Evolutionary conservation across 2,888 invertebrate species (phyloP).

Genomic region (Troilus luridus): DNA sequence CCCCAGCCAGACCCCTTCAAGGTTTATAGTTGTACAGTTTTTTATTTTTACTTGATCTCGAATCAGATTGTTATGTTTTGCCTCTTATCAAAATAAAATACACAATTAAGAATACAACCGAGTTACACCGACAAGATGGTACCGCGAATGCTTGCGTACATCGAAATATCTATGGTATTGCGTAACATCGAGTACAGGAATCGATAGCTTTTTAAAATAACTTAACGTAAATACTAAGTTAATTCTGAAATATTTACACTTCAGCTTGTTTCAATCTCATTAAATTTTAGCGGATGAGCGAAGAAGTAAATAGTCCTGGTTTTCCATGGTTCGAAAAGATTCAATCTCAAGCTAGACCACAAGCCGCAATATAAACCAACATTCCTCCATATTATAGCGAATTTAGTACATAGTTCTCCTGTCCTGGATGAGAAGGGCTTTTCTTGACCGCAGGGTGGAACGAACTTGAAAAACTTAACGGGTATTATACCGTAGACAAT

Average conservation of each 20-base stretch:
- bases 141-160: too few relatives aligned
- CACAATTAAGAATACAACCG: too few relatives aligned
- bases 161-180: too few relatives aligned
- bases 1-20: too few relatives aligned
- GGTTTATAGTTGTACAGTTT: too few relatives aligned
- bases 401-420: constrained; percentile 38
- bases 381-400: constrained; percentile 39
- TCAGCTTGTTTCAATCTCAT: not conserved
- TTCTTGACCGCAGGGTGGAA: constrained; percentile 32
- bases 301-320: not conserved
- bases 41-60: too few relatives aligned
- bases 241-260: not conserved
- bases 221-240: not conserved
- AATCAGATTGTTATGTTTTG: too few relatives aligned
- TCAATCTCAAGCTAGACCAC: constrained; percentile 5
- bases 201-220: too few relatives aligned
- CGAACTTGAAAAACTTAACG: constrained; percentile 12
- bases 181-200: too few relatives aligned
- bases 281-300: not conserved
- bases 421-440: not conserved
- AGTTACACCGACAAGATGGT: too few relatives aligned
- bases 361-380: constrained; percentile 49
- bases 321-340: constrained; percentile 42
- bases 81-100: too few relatives aligned
- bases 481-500: not conserved